These are phyloP conservation scores for Chionoecetes opilio DNA, from an alignment of 1,140 invertebrate species.

Conservation along the genomic window DNA sequence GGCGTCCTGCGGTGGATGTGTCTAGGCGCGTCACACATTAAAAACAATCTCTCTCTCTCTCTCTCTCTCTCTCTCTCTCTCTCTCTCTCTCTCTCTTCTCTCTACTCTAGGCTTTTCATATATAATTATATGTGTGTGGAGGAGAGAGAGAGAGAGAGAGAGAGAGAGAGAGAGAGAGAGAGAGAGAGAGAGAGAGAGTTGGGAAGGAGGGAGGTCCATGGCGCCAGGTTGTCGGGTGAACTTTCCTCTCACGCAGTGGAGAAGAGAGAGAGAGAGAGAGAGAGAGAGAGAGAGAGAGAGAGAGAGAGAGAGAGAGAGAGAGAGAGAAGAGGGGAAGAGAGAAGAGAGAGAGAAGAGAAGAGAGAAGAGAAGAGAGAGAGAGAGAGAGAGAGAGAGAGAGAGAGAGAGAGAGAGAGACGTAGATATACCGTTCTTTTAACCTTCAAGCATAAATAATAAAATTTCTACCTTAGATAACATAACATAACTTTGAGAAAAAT, in stretches of 20 bases:
- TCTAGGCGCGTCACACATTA: too few relatives aligned
- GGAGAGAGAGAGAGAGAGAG: neutral
- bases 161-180: neutral
- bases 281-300: conserved; percentile 27
- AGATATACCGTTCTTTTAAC: too few relatives aligned
- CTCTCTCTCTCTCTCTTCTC: conserved; percentile 5
- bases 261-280: conserved; percentile 27
- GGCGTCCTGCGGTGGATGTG: neutral
- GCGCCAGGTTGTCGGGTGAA: too few relatives aligned
- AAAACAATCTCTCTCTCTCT: too few relatives aligned
- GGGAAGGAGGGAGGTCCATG: neutral
- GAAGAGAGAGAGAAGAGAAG: neutral
- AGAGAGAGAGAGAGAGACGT: too few relatives aligned
- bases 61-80: neutral
- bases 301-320: neutral
- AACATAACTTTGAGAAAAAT: too few relatives aligned
- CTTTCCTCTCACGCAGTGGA: neutral
- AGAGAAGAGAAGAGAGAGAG: neutral
- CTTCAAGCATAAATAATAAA: too few relatives aligned
- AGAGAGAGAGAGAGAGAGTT: neutral
- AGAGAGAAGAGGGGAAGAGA: neutral
- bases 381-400: too few relatives aligned
- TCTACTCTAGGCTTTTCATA: neutral
- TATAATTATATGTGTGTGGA: neutral
- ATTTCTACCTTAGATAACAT: too few relatives aligned